Conservation (phyloP, 2,888 invertebrate species). For the Conus canariensis region DNA sequence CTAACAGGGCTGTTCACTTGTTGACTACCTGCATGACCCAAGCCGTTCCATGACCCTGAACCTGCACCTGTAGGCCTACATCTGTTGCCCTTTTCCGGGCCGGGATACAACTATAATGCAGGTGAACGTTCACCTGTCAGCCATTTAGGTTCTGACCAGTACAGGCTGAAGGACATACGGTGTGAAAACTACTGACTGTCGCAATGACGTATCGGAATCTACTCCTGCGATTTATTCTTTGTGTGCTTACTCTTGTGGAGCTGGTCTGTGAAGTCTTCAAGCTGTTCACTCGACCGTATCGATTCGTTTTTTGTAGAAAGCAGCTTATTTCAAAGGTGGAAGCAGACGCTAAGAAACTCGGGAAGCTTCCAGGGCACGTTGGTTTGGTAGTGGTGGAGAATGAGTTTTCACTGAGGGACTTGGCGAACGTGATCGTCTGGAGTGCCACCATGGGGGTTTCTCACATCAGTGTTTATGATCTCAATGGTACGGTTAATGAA, state of each 20-base stretch:
- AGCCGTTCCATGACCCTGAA: too few species aligned
- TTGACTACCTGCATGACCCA: too few species aligned
- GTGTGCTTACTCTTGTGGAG: neutral
- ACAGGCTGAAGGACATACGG: too few species aligned
- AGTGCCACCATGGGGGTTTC: slow-evolving; percentile 87
- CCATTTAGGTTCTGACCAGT: too few species aligned
- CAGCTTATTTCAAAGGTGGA: neutral
- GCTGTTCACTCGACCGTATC: too few species aligned
- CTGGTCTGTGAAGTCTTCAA: neutral
- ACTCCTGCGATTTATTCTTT: neutral
- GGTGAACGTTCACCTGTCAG: too few species aligned
- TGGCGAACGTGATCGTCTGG: slow-evolving; percentile 88
- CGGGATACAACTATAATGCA: too few species aligned
- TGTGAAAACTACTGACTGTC: too few species aligned
- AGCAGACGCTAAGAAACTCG: neutral
- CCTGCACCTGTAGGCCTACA: too few species aligned
- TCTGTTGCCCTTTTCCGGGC: too few species aligned
- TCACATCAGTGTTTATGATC: slow-evolving; percentile 90
- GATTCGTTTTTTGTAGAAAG: neutral
- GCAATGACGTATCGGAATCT: too few species aligned
- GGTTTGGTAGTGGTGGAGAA: slow-evolving; percentile 73
- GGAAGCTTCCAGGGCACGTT: slow-evolving; percentile 74
- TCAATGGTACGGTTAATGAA: slow-evolving; percentile 82
- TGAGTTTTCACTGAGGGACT: slow-evolving; percentile 70
- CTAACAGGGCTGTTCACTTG: too few species aligned